These are phyloP conservation scores for Meleagris gallopavo DNA, from an alignment of 2,113 vertebrate genomes.

Conservation along the genomic window DNA sequence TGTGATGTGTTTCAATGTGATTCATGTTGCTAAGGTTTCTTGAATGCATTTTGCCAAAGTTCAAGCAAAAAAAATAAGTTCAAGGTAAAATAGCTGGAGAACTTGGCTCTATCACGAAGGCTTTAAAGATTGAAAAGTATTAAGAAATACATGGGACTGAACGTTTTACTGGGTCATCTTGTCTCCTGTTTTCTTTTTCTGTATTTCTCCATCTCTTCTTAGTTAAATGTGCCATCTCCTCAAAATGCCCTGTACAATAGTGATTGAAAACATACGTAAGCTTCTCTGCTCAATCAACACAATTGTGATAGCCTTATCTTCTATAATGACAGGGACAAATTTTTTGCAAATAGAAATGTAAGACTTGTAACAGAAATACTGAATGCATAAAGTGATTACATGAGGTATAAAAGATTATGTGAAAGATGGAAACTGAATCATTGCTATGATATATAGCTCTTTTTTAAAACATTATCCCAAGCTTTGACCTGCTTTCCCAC, in stretches of 20 bases:
- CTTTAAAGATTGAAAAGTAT: not conserved
- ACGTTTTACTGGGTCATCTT: not conserved
- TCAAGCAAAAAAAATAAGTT: not conserved
- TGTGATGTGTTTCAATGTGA: not conserved
- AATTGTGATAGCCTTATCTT: not conserved
- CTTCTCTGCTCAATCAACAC: not conserved
- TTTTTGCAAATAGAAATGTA: conserved; percentile 1
- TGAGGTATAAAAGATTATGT: not conserved
- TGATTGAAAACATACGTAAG: not conserved
- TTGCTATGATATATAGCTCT: fast-evolving
- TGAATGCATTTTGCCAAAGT: not conserved
- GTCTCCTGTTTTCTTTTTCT: not conserved
- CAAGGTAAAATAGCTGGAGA: not conserved
- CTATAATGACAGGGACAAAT: not conserved
- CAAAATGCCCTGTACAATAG: not conserved
- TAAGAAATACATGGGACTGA: not conserved
- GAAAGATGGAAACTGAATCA: not conserved
- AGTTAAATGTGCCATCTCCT: not conserved
- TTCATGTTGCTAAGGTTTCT: not conserved
- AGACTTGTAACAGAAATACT: not conserved
- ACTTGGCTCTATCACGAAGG: not conserved
- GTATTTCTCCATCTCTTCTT: not conserved
- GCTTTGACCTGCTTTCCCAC: not conserved
- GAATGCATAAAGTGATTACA: not conserved
- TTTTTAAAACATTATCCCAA: not conserved